Base-by-base conservation (phyloP, 2,888 invertebrate genomes). In the Lepidochitona cinerea region DNA sequence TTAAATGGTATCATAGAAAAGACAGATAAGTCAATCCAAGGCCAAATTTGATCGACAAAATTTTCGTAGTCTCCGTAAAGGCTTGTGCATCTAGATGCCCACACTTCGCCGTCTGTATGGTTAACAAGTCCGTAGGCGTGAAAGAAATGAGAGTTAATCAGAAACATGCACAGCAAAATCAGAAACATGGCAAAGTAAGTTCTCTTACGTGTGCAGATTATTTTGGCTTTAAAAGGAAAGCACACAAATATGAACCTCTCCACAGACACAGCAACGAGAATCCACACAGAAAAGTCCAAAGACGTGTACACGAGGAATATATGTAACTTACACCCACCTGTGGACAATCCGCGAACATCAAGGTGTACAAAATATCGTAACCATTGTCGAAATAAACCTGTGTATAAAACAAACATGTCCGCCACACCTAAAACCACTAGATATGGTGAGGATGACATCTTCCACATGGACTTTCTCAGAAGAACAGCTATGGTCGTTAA, bases 21-120 rank as follows among this genome's bases (percentile, higher is more conserved):
- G 7, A 81, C 74, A 41, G 79, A 76, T n/a, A 85, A 74, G 77
- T 88, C 88, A 37, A 88, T 81, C 84, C 85, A 87, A 9, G 85
- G 83, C 86, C 87, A 88, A 18, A 78, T 68, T 1, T 75, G 29
- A 18, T 35, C 35, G 36, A 73, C 70, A 70, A 85, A 86, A 1
- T 72, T 0, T 0, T 32, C 7, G 70, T 85, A 86, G 0, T 68
- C 72, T 0, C 68, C n/a, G 37, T 72, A 33, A 9, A 79, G 33
- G 36, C n/a, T n/a, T n/a, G n/a, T n/a, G n/a, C n/a, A n/a, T n/a
- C n/a, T n/a, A n/a, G n/a, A n/a, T n/a, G n/a, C n/a, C n/a, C n/a
- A n/a, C n/a, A n/a, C n/a, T n/a, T n/a, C n/a, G n/a, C n/a, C n/a
- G n/a, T n/a, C n/a, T n/a, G n/a, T n/a, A 4, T 33, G 29, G 41